A percentile compares a stretch with the other conserved stretches of the same genome.
Evolutionary conservation across 2,797 vertebrate genomes (phyloP).

Genomic region (Acipenser ruthenus): DNA sequence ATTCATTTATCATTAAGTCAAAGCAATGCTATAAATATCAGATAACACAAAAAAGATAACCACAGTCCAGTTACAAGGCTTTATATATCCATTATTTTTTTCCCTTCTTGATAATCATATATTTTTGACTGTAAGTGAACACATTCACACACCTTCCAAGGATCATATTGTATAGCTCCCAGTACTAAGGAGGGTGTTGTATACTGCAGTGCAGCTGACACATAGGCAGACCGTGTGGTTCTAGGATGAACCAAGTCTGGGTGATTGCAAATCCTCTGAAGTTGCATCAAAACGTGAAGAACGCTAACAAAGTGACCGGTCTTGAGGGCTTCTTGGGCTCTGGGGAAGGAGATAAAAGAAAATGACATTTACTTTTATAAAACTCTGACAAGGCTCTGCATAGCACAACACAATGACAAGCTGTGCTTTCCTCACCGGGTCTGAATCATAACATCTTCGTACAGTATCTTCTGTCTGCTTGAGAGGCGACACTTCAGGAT

Average conservation of each 20-base stretch:
- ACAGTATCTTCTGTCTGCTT: conserved; percentile 74
- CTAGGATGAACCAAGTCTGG: conserved; percentile 77
- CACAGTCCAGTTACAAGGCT: no score
- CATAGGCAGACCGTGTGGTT: conserved; percentile 61
- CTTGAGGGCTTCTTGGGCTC: conserved; percentile 83
- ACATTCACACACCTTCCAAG: conserved; percentile 59
- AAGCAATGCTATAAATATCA: not conserved
- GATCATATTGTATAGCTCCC: conserved; percentile 58
- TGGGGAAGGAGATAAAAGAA: conserved; percentile 28
- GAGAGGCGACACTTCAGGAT: conserved; percentile 84
- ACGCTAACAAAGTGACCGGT: conserved; percentile 88
- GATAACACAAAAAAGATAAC: not conserved
- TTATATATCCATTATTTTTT: not conserved
- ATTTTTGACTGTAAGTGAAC: not conserved
- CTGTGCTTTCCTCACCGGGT: conserved; percentile 55
- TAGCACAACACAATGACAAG: no score
- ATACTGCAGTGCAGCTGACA: conserved; percentile 64
- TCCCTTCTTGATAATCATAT: not conserved
- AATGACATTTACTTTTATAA: not conserved
- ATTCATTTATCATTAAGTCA: no score
- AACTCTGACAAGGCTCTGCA: no score
- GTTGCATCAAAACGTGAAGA: conserved; percentile 82
- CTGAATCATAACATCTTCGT: conserved; percentile 82
- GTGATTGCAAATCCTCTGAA: conserved; percentile 87
- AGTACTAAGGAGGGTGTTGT: conserved; percentile 70